Base-by-base conservation (phyloP, 2,888 invertebrate species). In the Aplocera efformata region DNA sequence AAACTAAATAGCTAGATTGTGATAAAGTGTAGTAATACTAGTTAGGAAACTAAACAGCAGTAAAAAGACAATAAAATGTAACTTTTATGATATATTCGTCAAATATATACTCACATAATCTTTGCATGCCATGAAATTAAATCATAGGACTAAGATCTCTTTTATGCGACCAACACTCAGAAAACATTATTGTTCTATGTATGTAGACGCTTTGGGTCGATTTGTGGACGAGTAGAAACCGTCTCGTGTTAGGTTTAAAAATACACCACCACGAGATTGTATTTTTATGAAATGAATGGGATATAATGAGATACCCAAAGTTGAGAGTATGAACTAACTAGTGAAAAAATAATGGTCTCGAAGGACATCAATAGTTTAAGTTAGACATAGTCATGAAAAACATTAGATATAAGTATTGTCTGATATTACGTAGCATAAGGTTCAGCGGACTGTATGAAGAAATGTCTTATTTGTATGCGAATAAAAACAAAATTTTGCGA, bases 1-100 rank as follows among this genome's bases (percentile, higher is more conserved):
- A 44, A 33, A 44, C 13, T 40, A 40, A 36, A 40, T 45, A 45
- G 45, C 40, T 40, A 45, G 40, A 45, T 30, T 45, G 45, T 45
- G 45, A 45, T 45, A 45, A 42, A 45, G 36, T 32, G 40, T 45
- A 40, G 35, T 22, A 41, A 39, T 36, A 41, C 32, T 45, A 45
- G 35, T 32, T 39, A 40, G 32, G 45, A 30, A 25, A 32, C 32
- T 35, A 25, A 24, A 32, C 28, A 31, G 28, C 27, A 28, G 24
- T 40, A 29, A 25, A 44, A 36, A 25, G 10, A 20, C 35, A n/a
- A 7, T 22, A 22, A 45, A 45, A 40, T 32, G 44, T 39, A 34
- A 39, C 32, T 40, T 34, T 27, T 10, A 28, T 17, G 24, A 32
- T 28, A 29, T 36, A 32, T 32, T 32, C 27, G n/a, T n/a, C 22